phyloP scores from a whole-genome alignment of 2,888 invertebrate genomes.

The Apamea epomidion region DNA sequence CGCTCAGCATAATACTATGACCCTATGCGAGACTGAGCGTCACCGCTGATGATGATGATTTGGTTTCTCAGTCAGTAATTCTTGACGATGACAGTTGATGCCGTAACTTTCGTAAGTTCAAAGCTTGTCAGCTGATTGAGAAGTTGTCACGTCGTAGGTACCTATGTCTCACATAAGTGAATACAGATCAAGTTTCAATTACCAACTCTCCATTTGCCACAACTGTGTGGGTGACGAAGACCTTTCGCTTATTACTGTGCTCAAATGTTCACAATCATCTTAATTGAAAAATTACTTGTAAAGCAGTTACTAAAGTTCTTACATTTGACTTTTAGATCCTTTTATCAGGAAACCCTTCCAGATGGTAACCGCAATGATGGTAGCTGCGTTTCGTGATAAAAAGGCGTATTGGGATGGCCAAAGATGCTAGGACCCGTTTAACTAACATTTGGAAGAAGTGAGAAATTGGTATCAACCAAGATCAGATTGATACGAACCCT shows the following conservation, averaged over 20 bases:
- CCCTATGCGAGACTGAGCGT: not conserved
- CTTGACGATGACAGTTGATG: not conserved
- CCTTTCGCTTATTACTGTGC: not conserved
- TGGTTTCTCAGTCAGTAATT: not conserved
- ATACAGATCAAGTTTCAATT: constrained; percentile 18
- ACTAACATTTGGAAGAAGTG: too few species aligned
- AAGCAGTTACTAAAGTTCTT: not conserved
- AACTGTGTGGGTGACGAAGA: not conserved
- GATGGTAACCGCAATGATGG: too few species aligned
- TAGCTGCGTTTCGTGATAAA: too few species aligned
- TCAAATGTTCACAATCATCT: not conserved
- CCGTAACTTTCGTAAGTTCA: not conserved
- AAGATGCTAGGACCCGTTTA: too few species aligned
- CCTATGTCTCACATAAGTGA: not conserved
- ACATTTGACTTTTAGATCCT: not conserved
- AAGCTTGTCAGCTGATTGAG: constrained; percentile 9
- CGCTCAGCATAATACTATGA: not conserved
- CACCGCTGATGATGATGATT: not conserved
- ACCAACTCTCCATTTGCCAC: not conserved
- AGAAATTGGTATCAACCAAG: too few species aligned
- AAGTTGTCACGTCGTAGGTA: not conserved
- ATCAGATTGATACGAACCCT: too few species aligned
- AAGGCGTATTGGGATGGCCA: too few species aligned
- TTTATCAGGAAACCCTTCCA: too few species aligned
- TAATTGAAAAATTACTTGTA: not conserved